These are phyloP conservation scores for Xestia xanthographa DNA, from an alignment of 2,888 invertebrate species.

Conservation along the genomic window DNA sequence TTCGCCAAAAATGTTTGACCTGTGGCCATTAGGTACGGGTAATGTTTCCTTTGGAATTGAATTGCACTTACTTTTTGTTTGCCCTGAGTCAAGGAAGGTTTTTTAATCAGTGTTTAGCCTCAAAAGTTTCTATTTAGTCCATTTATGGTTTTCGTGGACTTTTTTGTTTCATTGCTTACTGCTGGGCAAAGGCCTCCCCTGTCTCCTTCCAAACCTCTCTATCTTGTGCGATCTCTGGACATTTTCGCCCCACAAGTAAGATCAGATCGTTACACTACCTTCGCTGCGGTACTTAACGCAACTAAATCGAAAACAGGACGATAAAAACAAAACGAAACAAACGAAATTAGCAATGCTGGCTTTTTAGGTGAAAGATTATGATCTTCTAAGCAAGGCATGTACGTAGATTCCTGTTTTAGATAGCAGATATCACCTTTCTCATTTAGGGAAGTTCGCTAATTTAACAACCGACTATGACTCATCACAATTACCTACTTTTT, in stretches of 20 bases:
- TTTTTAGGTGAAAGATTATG: constrained; percentile 5
- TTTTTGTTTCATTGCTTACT: neutral
- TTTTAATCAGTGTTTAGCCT: neutral
- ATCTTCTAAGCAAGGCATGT: constrained; percentile 10
- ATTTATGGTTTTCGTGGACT: neutral
- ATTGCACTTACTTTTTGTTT: neutral
- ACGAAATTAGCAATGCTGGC: neutral
- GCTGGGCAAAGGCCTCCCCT: neutral
- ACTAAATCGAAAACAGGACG: neutral
- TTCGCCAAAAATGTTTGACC: neutral
- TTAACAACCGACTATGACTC: neutral
- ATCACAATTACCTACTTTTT: neutral
- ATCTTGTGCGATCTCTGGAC: neutral
- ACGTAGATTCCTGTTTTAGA: neutral
- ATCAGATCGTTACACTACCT: neutral
- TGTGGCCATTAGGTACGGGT: too few species aligned
- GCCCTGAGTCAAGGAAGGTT: neutral
- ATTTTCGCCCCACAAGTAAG: too few species aligned
- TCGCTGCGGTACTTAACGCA: neutral
- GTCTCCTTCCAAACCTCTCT: too few species aligned
- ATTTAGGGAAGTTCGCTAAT: neutral
- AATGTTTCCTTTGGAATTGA: neutral
- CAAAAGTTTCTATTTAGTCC: neutral
- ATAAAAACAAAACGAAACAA: neutral
- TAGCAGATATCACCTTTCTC: neutral